Percentiles rank a stretch among this genome's conserved stretches.
Conservation (phyloP, 2,797 vertebrate species). For the Neopelma chrysocephalum region DNA sequence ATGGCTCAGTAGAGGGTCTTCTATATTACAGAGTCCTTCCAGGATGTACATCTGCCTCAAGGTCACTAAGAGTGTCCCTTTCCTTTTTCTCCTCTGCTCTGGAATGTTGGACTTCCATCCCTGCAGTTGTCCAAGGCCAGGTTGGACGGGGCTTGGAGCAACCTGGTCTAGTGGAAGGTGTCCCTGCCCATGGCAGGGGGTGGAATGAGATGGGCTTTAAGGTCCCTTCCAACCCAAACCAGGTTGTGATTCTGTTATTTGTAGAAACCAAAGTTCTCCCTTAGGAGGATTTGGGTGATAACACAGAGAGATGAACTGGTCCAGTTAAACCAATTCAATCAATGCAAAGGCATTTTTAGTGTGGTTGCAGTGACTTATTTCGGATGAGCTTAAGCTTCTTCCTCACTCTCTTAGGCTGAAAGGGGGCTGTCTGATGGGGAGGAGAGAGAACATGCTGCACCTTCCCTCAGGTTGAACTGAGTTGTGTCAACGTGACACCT, state of each 20-base stretch:
- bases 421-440: neutral
- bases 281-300: neutral
- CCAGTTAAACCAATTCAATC: neutral
- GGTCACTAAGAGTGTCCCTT: neutral
- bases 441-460: neutral
- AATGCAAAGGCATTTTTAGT: neutral
- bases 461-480: neutral
- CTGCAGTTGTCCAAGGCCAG: neutral
- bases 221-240: neutral
- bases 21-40: neutral
- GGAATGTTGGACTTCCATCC: neutral
- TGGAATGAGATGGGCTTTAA: neutral
- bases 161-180: fast-evolving
- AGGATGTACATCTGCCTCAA: neutral
- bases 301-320: fast-evolving
- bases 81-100: neutral
- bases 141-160: fast-evolving
- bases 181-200: neutral
- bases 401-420: neutral
- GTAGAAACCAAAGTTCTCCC: neutral
- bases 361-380: neutral
- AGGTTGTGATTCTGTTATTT: neutral
- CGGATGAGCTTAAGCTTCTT: neutral
- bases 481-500: neutral
- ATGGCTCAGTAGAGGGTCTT: neutral